These are phyloP conservation scores for Platorchestia sp. DNA, from an alignment of 1,140 invertebrate genomes.

Conservation along the genomic window DNA sequence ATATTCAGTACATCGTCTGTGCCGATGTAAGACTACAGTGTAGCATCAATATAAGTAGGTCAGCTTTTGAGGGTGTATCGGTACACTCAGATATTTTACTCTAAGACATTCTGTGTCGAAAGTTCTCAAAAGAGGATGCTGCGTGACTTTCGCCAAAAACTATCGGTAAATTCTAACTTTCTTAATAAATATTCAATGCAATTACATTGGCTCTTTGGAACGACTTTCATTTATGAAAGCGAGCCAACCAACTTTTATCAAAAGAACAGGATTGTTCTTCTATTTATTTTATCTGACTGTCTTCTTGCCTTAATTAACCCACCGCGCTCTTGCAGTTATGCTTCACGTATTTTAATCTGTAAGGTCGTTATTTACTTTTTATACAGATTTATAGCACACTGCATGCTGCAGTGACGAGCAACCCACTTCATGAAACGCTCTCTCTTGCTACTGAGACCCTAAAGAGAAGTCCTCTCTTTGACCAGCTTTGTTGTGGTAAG, in stretches of 20 bases:
- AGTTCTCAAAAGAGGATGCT: neutral
- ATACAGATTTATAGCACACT: neutral
- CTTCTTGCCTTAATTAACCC: neutral
- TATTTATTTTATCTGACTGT: neutral
- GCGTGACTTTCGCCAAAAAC: neutral
- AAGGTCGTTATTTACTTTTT: neutral
- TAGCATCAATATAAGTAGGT: neutral
- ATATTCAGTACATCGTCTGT: no score
- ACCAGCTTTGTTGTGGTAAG: no score
- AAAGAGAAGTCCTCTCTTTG: neutral
- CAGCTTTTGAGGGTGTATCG: neutral
- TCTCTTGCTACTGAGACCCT: neutral
- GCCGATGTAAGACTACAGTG: neutral
- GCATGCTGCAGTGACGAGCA: neutral
- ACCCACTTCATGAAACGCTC: neutral
- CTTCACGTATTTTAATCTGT: neutral
- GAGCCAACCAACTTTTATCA: neutral
- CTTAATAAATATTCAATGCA: neutral
- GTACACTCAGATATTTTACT: neutral
- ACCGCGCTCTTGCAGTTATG: neutral
- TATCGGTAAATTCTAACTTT: neutral
- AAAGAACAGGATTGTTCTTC: neutral
- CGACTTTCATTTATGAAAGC: neutral
- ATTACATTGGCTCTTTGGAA: neutral
- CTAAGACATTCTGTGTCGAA: neutral